Percentiles rank a stretch among this genome's conserved stretches.
phyloP scores from a whole-genome alignment of 1,140 invertebrate species.

The Steinernema feltiae region DNA sequence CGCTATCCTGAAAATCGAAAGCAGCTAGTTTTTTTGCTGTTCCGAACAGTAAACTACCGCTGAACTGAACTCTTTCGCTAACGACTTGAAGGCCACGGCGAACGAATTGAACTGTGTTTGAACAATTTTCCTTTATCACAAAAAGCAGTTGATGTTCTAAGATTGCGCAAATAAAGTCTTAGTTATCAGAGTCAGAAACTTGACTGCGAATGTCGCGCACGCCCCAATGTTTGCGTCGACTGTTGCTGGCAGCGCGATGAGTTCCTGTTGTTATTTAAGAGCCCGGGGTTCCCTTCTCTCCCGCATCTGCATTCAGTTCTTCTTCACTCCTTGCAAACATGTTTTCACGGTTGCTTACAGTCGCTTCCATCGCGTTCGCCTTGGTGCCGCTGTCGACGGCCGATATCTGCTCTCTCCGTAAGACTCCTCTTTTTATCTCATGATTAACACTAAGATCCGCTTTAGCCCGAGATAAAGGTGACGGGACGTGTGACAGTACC shows the following conservation, averaged over 20 bases:
- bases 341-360: constrained; percentile 5
- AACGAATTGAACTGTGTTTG: not conserved
- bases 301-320: constrained; percentile 11
- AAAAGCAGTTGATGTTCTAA: not conserved
- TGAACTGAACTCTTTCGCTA: too few relatives aligned
- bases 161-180: not conserved
- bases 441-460: not conserved
- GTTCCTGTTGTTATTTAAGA: constrained; percentile 14
- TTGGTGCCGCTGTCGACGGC: not conserved
- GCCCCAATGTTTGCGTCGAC: constrained; percentile 14
- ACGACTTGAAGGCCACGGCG: too few relatives aligned
- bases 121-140: not conserved
- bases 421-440: not conserved
- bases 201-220: not conserved
- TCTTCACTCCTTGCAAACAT: not conserved
- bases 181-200: not conserved
- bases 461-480: constrained; percentile 44
- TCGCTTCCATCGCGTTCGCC: not conserved
- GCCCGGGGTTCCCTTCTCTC: not conserved
- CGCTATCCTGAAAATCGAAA: too few relatives aligned
- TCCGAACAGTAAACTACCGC: too few relatives aligned
- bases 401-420: not conserved
- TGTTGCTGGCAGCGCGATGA: not conserved
- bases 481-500: constrained; percentile 34
- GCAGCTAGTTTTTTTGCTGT: too few relatives aligned